Percentiles rank a stretch among this genome's conserved stretches.
phyloP scores from a whole-genome alignment of 2,888 invertebrate genomes.

The Aphodius granarius region DNA sequence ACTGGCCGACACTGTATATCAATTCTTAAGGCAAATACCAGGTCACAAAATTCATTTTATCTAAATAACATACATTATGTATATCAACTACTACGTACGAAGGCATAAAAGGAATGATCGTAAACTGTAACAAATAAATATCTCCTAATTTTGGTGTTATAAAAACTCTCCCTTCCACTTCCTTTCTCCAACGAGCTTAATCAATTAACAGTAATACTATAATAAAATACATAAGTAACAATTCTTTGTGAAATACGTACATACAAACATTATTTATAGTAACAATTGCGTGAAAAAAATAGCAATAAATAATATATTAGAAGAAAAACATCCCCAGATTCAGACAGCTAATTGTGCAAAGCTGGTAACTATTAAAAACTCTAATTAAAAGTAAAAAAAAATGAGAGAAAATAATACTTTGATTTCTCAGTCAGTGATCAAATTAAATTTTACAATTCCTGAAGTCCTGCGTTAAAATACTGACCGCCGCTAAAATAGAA shows the following conservation, averaged over 20 bases:
- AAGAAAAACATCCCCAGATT: not conserved
- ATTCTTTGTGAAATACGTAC: constrained; percentile 17
- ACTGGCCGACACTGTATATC: no score
- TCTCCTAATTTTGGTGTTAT: constrained; percentile 33
- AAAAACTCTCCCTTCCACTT: constrained; percentile 25
- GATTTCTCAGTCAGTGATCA: not conserved
- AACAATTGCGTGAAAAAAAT: constrained; percentile 11
- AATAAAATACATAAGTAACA: constrained; percentile 24
- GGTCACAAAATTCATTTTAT: constrained; percentile 41
- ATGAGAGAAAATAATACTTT: constrained; percentile 25
- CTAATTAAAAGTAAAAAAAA: constrained; percentile 16
- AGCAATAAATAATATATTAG: constrained; percentile 8
- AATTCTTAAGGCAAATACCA: constrained; percentile 46
- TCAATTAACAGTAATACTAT: constrained; percentile 25
- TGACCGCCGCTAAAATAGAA: constrained; percentile 24
- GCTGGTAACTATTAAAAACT: constrained; percentile 29
- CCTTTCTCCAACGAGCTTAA: not conserved
- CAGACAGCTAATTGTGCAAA: constrained; percentile 10
- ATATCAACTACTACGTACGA: not conserved
- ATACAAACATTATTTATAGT: constrained; percentile 12
- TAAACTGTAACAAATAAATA: constrained; percentile 16
- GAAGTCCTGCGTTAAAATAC: constrained; percentile 22
- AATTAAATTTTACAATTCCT: constrained; percentile 23
- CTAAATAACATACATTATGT: not conserved
- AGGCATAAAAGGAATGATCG: constrained; percentile 8